Percentiles rank a stretch among this genome's conserved stretches.
Evolutionary conservation across 2,888 invertebrate genomes (phyloP).

Genomic region (Andrena haemorrhoa): DNA sequence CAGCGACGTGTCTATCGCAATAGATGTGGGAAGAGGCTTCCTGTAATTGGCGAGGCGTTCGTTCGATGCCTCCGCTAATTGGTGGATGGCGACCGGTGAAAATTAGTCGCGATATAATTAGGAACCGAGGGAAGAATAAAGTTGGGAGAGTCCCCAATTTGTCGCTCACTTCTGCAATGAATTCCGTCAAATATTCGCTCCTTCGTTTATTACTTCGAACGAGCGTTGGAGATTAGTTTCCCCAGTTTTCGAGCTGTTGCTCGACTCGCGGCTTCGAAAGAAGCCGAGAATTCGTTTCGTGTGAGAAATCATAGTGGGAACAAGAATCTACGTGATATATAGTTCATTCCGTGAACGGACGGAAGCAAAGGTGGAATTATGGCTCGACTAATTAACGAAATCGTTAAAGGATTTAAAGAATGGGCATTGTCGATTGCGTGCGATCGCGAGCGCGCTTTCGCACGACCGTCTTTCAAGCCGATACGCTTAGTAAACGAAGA

Average conservation of each 20-base stretch:
- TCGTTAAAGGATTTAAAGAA: slow-evolving; percentile 52
- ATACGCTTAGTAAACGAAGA: slow-evolving; percentile 9
- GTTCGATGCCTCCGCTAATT: slow-evolving; percentile 68
- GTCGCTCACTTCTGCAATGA: neutral
- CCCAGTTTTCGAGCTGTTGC: neutral
- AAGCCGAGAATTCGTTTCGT: slow-evolving; percentile 4
- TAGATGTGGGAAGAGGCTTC: slow-evolving; percentile 66
- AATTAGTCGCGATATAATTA: slow-evolving; percentile 62
- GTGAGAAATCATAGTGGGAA: slow-evolving; percentile 40
- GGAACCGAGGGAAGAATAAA: slow-evolving; percentile 34
- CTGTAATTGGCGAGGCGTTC: slow-evolving; percentile 62
- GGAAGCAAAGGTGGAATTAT: slow-evolving; percentile 43
- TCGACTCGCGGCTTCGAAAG: neutral
- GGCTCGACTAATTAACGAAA: slow-evolving; percentile 63
- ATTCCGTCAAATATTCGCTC: neutral
- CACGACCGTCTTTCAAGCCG: slow-evolving; percentile 35
- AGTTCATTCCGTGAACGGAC: slow-evolving; percentile 3
- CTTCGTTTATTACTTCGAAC: neutral
- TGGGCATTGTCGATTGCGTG: slow-evolving; percentile 45
- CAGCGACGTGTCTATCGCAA: slow-evolving; percentile 40
- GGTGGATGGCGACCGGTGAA: slow-evolving; percentile 59
- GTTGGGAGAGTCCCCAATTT: slow-evolving; percentile 48
- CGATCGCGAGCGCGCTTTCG: slow-evolving; percentile 33
- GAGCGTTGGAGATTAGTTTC: neutral
- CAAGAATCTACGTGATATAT: slow-evolving; percentile 14